A percentile compares a stretch with the other conserved stretches of the same genome.
These are phyloP conservation scores for Odontesthes bonariensis DNA, from an alignment of 2,113 vertebrate genomes.

Conservation along the genomic window DNA sequence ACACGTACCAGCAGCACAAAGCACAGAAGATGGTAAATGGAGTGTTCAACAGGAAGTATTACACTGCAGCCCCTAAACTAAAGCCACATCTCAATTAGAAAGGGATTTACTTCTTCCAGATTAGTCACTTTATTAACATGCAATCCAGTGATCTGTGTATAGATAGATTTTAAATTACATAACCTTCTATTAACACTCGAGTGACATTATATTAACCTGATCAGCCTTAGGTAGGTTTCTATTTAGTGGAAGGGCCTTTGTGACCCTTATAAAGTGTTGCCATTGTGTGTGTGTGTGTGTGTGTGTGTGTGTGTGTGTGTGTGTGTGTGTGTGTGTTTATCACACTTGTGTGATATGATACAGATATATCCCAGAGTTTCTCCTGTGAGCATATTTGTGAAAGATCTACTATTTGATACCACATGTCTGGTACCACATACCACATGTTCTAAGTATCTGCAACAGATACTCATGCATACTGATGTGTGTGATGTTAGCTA, in stretches of 20 bases:
- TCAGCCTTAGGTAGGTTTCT: background rate
- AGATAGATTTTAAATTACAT: slow-evolving; percentile 13
- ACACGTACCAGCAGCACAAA: no score
- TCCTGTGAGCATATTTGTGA: background rate
- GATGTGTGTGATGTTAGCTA: background rate
- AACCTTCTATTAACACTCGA: slow-evolving; percentile 9
- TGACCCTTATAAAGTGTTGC: slow-evolving; percentile 10
- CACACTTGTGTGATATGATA: background rate
- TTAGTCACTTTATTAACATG: slow-evolving; percentile 15
- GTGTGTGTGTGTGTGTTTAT: background rate
- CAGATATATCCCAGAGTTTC: background rate
- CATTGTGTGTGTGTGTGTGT: background rate
- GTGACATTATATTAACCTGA: slow-evolving; percentile 22
- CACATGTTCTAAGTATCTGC: background rate
- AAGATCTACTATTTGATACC: slow-evolving; percentile 18
- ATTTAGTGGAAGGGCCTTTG: background rate
- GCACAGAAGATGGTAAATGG: no score
- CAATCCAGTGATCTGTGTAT: slow-evolving; percentile 25
- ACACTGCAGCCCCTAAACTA: no score
- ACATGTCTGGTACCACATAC: no score
- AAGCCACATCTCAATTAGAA: no score
- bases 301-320: background rate
- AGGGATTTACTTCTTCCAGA: no score
- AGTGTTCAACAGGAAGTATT: no score
- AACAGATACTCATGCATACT: background rate